These are phyloP conservation scores for Astyanax mexicanus DNA, from an alignment of 2,797 vertebrate genomes.

Conservation along the genomic window DNA sequence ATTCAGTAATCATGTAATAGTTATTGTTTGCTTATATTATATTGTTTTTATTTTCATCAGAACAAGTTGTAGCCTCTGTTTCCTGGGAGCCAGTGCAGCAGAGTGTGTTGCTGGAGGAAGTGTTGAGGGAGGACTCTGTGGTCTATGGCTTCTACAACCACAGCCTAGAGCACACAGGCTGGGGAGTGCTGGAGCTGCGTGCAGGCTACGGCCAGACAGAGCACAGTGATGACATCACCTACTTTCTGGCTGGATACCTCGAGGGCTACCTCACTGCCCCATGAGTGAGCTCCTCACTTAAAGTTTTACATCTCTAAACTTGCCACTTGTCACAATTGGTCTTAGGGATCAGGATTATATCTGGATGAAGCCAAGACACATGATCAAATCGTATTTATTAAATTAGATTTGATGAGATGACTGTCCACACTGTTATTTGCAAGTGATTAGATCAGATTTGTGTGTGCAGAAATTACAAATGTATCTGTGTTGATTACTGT, in stretches of 20 bases:
- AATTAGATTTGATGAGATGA: too few relatives aligned
- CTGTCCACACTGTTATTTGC: too few relatives aligned
- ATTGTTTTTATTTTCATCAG: too few relatives aligned
- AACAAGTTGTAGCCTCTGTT: slow-evolving; percentile 74
- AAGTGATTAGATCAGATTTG: too few relatives aligned
- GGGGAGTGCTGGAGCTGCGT: slow-evolving; percentile 87
- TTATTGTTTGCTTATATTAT: not conserved
- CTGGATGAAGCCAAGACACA: too few relatives aligned
- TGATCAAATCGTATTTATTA: too few relatives aligned
- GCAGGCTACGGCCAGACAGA: slow-evolving; percentile 80
- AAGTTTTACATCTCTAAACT: too few relatives aligned
- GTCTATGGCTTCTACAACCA: slow-evolving; percentile 90
- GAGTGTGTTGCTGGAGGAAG: slow-evolving; percentile 78
- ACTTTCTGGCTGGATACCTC: slow-evolving; percentile 88
- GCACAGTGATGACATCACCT: slow-evolving; percentile 79
- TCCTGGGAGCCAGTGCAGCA: slow-evolving; percentile 83
- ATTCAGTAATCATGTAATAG: too few relatives aligned
- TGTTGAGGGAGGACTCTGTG: slow-evolving; percentile 74
- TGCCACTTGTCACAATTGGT: too few relatives aligned
- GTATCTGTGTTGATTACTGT: too few relatives aligned
- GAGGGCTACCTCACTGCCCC: slow-evolving; percentile 89
- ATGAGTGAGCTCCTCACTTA: slow-evolving; percentile 74
- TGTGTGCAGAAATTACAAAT: too few relatives aligned
- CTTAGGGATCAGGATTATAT: too few relatives aligned
- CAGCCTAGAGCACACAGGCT: slow-evolving; percentile 83